Conservation (phyloP, 2,888 invertebrate species). For the Caenorhabditis doughertyi region DNA sequence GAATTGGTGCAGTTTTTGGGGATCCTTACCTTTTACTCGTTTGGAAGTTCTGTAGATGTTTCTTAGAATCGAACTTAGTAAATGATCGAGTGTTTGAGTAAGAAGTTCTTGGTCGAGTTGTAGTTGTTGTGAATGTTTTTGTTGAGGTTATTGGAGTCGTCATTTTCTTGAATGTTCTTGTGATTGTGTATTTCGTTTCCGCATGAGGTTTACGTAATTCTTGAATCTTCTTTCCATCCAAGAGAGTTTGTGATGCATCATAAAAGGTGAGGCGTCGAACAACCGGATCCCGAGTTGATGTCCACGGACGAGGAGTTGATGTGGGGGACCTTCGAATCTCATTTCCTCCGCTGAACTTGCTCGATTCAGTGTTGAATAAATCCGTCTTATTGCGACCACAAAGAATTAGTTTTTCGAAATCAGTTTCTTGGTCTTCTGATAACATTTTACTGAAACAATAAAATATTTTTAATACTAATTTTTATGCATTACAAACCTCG, state of each 20-base stretch:
- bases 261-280: conserved; percentile 58
- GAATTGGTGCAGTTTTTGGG: no score
- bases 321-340: conserved; percentile 57
- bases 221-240: conserved; percentile 40
- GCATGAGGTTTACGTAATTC: conserved; percentile 2
- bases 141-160: conserved; percentile 39
- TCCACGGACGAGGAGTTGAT: conserved; percentile 47
- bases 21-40: conserved; percentile 8
- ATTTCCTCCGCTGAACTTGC: conserved; percentile 53
- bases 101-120: not conserved
- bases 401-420: conserved; percentile 62
- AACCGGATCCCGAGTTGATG: conserved; percentile 55
- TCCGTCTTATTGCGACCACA: conserved; percentile 53
- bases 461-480: not conserved
- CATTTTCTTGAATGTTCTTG: conserved; percentile 50
- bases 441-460: conserved; percentile 40
- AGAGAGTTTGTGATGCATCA: conserved; percentile 46
- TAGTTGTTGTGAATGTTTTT: conserved; percentile 4
- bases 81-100: not conserved
- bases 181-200: conserved; percentile 45
- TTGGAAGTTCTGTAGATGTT: not conserved
- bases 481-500: conserved; percentile 19
- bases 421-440: conserved; percentile 43
- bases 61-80: conserved; percentile 24
- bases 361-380: conserved; percentile 23